Base-by-base conservation (phyloP, 64 coral and sea anemone genomes). In the Platygyra sinensis region DNA sequence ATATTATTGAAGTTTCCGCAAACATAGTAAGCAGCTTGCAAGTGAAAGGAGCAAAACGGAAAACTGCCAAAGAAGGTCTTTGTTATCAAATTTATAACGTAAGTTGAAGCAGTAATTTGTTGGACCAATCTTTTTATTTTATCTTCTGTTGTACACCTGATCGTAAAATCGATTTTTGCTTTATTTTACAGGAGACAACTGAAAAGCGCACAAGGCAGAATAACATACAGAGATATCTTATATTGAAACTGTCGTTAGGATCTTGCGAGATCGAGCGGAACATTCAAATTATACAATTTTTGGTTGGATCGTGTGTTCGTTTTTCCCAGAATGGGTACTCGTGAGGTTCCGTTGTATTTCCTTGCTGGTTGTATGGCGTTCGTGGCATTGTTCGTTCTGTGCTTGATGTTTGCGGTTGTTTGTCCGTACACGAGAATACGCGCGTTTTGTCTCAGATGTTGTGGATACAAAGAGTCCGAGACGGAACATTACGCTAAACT, bases 341-440 rank as follows among this genome's bases (percentile, higher is more conserved):
- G 80, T 10, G 62, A 67, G 18, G 42, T 63, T 32, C 36, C 80
- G 33, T 10, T 84, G 32, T 84, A 84, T 84, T 84, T 84, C 25
- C 80, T 84, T 25, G 28, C 38, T 38, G 80, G 61, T 14, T 69
- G 32, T 18, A 33, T 84, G 2, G 80, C 59, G 39, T 84, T 84
- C 31, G 62, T 84, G 31, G 62, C 25, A 25, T 84, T 69, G 36
- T 65, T 69, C 22, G 80, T 62, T 30, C 4, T 84, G 8, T 84
- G 33, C 13, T 49, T 33, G 31, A 13, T 84, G 32, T 84, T 32
- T 18, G 62, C 80, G 2, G 80, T 84, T 10, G 80, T 84, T 71
- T 84, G 80, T 24, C 80, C 80, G 33, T 69, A 69, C 62, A 7
- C 80, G 46, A 84, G 62, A 63, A 84, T 38, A 84, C 80, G 80